Evolutionary conservation across 2,888 invertebrate species (phyloP).

Genomic region (Mythimna albipuncta): DNA sequence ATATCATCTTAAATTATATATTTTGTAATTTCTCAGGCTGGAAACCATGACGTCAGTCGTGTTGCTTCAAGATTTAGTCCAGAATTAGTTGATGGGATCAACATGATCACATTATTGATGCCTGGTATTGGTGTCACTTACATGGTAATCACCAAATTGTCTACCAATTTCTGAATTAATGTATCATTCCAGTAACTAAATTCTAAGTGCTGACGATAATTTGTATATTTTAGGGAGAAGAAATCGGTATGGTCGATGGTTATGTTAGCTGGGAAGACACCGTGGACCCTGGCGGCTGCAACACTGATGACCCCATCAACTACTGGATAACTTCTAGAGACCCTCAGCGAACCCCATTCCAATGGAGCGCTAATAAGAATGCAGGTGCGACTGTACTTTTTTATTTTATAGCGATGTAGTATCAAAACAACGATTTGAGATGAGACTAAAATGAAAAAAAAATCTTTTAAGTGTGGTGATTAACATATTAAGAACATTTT

Average conservation of each 20-base stretch:
- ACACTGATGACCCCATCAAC: constrained; percentile 90
- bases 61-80: constrained; percentile 93
- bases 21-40: constrained; percentile 87
- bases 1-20: too few species aligned
- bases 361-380: constrained; percentile 92
- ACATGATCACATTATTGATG: constrained; percentile 95
- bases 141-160: constrained; percentile 88
- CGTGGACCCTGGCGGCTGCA: constrained; percentile 91
- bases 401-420: neutral
- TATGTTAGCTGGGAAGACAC: constrained; percentile 91
- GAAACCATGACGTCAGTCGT: constrained; percentile 94
- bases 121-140: constrained; percentile 97
- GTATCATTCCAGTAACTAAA: neutral
- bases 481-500: too few species aligned
- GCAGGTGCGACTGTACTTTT: constrained; percentile 86
- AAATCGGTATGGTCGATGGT: constrained; percentile 93
- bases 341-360: constrained; percentile 95
- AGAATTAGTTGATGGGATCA: constrained; percentile 94
- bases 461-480: neutral
- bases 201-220: neutral
- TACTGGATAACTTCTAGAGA: constrained; percentile 92
- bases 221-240: constrained; percentile 91
- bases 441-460: too few species aligned
- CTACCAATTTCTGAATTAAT: neutral
- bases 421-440: neutral